These are phyloP conservation scores for Leptinotarsa texana DNA, from an alignment of 1,140 invertebrate species.

Conservation along the genomic window DNA sequence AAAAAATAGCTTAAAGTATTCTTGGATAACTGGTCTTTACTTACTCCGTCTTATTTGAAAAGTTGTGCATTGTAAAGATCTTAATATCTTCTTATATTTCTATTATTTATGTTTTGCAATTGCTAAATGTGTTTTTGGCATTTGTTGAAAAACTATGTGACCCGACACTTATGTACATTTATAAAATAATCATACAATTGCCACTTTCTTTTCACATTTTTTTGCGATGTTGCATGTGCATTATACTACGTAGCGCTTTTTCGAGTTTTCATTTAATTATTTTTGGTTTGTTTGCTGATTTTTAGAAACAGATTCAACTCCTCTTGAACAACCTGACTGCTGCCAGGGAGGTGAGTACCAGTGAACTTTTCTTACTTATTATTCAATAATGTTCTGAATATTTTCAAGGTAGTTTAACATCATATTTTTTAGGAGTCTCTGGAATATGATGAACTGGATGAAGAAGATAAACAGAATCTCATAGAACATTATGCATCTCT, in stretches of 20 bases:
- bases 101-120: too few species aligned
- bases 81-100: too few species aligned
- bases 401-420: too few species aligned
- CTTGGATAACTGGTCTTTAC: too few species aligned
- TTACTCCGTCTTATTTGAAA: too few species aligned
- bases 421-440: constrained; percentile 45
- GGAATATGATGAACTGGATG: constrained; percentile 59
- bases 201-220: background rate
- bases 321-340: constrained; percentile 56
- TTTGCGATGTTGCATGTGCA: constrained; percentile 2
- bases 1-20: too few species aligned
- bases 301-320: constrained; percentile 55
- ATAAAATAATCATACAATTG: too few species aligned
- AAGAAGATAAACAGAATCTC: constrained; percentile 60
- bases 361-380: background rate
- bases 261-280: constrained; percentile 26
- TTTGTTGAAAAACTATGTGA: too few species aligned
- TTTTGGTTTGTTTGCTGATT: constrained; percentile 34
- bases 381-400: too few species aligned
- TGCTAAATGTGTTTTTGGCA: too few species aligned
- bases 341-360: constrained; percentile 57
- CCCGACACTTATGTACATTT: too few species aligned
- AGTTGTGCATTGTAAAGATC: too few species aligned
- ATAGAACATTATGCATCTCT: constrained; percentile 63
- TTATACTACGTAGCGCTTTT: background rate